Evolutionary conservation across 2,113 vertebrate species (phyloP), one percentile per base, ranked within the genome.

Genomic region (Tetrao urogallus): DNA sequence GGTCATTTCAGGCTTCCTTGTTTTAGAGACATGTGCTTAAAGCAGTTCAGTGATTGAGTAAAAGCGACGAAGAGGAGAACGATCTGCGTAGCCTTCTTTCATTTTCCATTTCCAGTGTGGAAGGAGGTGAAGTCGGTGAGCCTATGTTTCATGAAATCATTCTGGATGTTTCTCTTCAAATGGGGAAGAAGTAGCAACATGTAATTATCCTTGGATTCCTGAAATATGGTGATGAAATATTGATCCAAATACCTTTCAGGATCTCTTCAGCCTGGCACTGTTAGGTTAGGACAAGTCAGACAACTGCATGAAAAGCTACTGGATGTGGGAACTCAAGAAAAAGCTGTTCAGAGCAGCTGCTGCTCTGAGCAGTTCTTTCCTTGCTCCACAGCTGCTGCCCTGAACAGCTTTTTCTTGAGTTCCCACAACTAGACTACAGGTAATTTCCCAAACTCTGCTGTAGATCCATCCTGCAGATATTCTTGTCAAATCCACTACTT

Each of bases 241-340:
- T 57, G 11, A 34, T 21, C 4, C n/a, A 18, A 67, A 11, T 17
- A 56, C 11, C 6, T 74, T 66, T 20, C 57, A 72, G 6, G 1
- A 48, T 22, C 42, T 19, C 12, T 67, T 90, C 27, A 69, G 0
- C 3, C 2, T 1, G 1, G 5, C 5, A 70, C 16, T 34, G 1
- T 27, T 18, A 56, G 30, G 18, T 16, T 50, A 8, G 8, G 60
- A 2, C 28, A 87, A 84, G 30, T 25, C n/a, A 64, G 65, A 57
- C 21, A 88, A 20, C 20, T 8, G n/a, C 8, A 8, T 2, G 2
- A 56, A 32, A 12, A 81, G 4, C 3, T 84, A 28, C 16, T 11
- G 65, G 9, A 40, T 40, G 12, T 40, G 40, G 40, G 40, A 40
- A 40, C 40, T 40, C 11, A 40, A 40, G 40, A 40, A 40, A 40